phyloP scores from a whole-genome alignment of 2,888 invertebrate species.

The Corbicula japonica region DNA sequence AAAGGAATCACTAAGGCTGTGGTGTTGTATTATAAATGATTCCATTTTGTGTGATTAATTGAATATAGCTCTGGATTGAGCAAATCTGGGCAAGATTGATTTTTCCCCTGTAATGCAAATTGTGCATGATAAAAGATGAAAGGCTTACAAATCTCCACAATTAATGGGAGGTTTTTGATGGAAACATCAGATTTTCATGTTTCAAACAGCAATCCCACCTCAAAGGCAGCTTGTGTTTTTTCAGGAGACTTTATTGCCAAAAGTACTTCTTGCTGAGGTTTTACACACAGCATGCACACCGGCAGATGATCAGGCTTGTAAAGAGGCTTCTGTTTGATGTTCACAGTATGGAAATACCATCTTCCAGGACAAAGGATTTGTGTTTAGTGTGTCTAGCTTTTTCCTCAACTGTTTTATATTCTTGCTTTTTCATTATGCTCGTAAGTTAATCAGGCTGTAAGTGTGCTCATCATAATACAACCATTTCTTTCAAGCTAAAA shows the following conservation, averaged over 20 bases:
- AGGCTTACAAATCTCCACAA: constrained; percentile 57
- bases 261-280: constrained; percentile 47
- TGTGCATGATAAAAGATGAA: constrained; percentile 69
- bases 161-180: constrained; percentile 64
- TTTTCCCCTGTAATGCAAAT: constrained; percentile 65
- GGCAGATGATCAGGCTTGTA: constrained; percentile 47
- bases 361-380: constrained; percentile 40
- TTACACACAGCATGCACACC: constrained; percentile 46
- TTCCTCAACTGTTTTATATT: too few species aligned
- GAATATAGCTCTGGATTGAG: constrained; percentile 19
- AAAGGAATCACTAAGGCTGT: too few species aligned
- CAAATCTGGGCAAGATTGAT: constrained; percentile 36
- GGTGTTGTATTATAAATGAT: too few species aligned
- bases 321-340: constrained; percentile 58
- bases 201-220: constrained; percentile 65
- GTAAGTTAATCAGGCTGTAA: too few species aligned
- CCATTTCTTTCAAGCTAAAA: too few species aligned
- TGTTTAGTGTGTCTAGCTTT: too few species aligned
- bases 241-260: constrained; percentile 49
- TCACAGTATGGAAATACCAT: constrained; percentile 46
- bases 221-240: constrained; percentile 57
- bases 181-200: constrained; percentile 62
- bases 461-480: too few species aligned
- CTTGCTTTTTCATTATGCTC: too few species aligned
- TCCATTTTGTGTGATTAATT: constrained; percentile 43